phyloP scores from a whole-genome alignment of 2,797 vertebrate genomes.

The Hyperoplus immaculatus region DNA sequence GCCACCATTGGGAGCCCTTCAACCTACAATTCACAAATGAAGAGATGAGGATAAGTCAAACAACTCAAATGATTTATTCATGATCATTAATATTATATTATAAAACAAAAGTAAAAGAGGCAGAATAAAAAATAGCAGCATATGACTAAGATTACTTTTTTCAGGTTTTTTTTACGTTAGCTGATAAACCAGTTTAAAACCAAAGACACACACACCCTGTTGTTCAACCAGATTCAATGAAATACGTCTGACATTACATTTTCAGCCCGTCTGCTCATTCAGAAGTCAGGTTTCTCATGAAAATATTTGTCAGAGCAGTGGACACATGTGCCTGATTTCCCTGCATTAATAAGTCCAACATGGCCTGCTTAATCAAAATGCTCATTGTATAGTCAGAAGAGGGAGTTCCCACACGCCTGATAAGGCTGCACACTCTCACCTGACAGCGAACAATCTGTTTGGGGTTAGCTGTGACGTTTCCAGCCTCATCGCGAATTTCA shows the following conservation, averaged over 20 bases:
- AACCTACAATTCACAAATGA: slow-evolving; percentile 79
- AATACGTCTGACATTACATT: background rate
- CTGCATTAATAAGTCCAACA: background rate
- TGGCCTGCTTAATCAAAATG: background rate
- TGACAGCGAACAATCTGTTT: slow-evolving; percentile 88
- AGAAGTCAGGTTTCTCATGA: background rate
- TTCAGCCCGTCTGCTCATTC: background rate
- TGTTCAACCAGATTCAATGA: background rate
- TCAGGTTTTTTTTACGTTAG: background rate
- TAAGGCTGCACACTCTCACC: slow-evolving; percentile 77
- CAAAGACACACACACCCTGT: background rate
- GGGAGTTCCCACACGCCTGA: background rate
- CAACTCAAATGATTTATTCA: background rate
- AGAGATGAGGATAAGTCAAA: background rate
- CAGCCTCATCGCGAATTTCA: slow-evolving; percentile 90
- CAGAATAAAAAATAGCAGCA: background rate
- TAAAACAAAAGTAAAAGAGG: background rate
- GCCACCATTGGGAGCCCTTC: slow-evolving; percentile 75
- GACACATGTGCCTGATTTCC: background rate
- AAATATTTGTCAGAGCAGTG: background rate
- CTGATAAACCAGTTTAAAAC: background rate
- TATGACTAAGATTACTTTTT: background rate
- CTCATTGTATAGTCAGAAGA: background rate
- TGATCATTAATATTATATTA: background rate
- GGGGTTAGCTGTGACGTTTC: slow-evolving; percentile 88